Evolutionary conservation across 2,113 vertebrate genomes (phyloP).

Genomic region (Heterocephalus glaber): DNA sequence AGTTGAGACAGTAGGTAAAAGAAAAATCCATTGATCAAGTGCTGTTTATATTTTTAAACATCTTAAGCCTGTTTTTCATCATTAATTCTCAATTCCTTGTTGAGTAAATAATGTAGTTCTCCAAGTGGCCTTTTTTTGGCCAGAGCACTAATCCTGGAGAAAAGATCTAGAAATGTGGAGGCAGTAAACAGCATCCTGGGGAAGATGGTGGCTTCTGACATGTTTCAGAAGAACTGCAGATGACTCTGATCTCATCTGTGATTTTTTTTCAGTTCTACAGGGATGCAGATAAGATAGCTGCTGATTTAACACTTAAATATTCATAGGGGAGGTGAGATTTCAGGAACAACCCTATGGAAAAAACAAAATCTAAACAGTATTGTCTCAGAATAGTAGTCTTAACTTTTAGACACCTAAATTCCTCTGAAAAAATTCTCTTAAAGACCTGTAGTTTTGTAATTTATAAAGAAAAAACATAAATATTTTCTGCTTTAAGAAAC

Average conservation of each 20-base stretch:
- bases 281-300: not conserved
- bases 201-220: not conserved
- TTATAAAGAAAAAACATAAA: not conserved
- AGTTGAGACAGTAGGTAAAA: not conserved
- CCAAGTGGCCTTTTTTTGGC: not conserved
- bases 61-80: not conserved
- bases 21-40: slow-evolving; percentile 15
- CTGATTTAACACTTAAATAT: slow-evolving; percentile 39
- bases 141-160: not conserved
- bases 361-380: not conserved
- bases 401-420: not conserved
- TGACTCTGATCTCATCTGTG: not conserved
- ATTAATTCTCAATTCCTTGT: not conserved
- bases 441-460: not conserved
- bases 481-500: slow-evolving; percentile 22
- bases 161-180: slow-evolving; percentile 1
- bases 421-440: not conserved
- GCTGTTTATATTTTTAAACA: not conserved
- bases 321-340: not conserved
- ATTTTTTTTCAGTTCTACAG: not conserved
- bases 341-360: not conserved
- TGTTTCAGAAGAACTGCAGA: slow-evolving; percentile 31
- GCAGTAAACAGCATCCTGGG: not conserved
- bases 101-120: not conserved
- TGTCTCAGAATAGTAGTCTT: not conserved